Conservation (phyloP, 2,888 invertebrate genomes). For the Aplocera efformata region DNA sequence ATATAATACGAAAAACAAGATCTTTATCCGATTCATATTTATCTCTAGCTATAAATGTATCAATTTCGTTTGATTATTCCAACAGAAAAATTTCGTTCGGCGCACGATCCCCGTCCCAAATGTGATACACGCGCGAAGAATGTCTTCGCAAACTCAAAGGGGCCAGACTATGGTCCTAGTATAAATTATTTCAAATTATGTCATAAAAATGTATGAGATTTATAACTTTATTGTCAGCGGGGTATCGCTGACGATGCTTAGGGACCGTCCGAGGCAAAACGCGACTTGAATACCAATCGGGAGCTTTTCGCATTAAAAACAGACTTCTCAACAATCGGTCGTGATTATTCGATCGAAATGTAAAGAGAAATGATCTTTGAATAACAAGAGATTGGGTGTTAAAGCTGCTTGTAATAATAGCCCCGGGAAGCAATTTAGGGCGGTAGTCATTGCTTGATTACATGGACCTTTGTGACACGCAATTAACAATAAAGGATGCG, state of each 20-base stretch:
- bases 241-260: constrained; percentile 40
- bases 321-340: constrained; percentile 37
- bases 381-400: constrained; percentile 14
- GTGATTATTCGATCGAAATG: constrained; percentile 23
- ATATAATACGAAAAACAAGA: too few species aligned
- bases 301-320: constrained; percentile 53
- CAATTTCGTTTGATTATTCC: constrained; percentile 1
- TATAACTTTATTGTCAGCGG: constrained; percentile 52
- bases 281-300: constrained; percentile 50
- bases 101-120: too few species aligned
- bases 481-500: too few species aligned
- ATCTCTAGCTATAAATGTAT: constrained; percentile 8
- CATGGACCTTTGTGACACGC: too few species aligned
- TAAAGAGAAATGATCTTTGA: constrained; percentile 20
- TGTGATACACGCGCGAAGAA: neutral
- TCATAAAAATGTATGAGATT: constrained; percentile 69
- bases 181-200: constrained; percentile 52
- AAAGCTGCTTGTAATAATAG: constrained; percentile 9
- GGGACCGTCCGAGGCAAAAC: constrained; percentile 37
- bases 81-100: too few species aligned
- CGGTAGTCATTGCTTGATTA: too few species aligned
- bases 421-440: constrained; percentile 1
- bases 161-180: constrained; percentile 28
- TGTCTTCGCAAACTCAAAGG: constrained; percentile 1
- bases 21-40: too few species aligned